Evolutionary conservation across 2,888 invertebrate species (phyloP), one percentile per base, ranked within the genome.

Genomic region (Drosophila paranaensis): DNA sequence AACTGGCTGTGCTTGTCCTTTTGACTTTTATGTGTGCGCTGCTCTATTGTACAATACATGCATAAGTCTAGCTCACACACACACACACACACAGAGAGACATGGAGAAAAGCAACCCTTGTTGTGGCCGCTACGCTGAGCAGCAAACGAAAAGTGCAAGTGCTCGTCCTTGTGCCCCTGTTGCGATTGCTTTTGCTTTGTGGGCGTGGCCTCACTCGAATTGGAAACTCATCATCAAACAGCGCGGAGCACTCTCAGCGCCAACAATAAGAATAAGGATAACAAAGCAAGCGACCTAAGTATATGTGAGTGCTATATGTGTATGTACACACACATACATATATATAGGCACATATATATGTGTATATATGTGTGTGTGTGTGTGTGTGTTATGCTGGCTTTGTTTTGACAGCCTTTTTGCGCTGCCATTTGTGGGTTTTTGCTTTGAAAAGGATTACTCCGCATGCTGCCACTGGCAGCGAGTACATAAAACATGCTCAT

Each of bases 401-500:
- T 79, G 74, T 82, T 76, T 82, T 76, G 76, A 48, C 79, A 72
- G 81, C 69, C 77, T 83, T 86, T 86, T 89, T 74, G 86, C 89
- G 85, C 90, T 90, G 91, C 89, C 91, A 90, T 91, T 91, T 91
- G 91, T 90, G 89, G 90, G 80, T 89, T 88, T 82, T 80, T 82
- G 88, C 85, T 77, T 80, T 81, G 71, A 88, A 89, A 90, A 90
- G 90, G 90, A 90, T 90, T 90, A 85, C 79, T 69, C 76, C 67
- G 51, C 62, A 56, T 74, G 60, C 77, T 50, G 62, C 43, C 45
- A 46, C 58, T 67, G 70, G 69, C 72, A 79, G 84, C 73, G 69
- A 91, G 91, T 91, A 90, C 83, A 91, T 91, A 91, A 91, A 91
- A 90, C 91, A 91, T 88, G 90, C 90, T 90, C 90, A 88, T 91